These are phyloP conservation scores for Acipenser ruthenus DNA, from an alignment of 2,797 vertebrate species.

Conservation along the genomic window DNA sequence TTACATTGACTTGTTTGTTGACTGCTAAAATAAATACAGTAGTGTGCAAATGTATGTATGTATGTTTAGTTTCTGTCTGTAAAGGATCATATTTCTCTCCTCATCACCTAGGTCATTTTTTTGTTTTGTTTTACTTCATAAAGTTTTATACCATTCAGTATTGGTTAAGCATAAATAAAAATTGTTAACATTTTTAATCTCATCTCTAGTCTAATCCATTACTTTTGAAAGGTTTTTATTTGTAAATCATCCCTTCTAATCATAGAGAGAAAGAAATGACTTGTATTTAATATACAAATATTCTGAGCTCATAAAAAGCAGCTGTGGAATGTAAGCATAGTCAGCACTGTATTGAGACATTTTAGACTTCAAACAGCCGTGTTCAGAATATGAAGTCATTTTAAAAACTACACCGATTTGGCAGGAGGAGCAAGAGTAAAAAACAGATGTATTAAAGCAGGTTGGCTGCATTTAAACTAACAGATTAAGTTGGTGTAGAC, in stretches of 20 bases:
- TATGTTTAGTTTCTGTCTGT: no score
- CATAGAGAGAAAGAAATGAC: slow-evolving; percentile 1
- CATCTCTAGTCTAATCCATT: no score
- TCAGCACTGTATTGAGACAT: slow-evolving; percentile 34
- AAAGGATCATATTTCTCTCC: no score
- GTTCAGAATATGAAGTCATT: slow-evolving; percentile 54
- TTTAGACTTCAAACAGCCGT: slow-evolving; percentile 50
- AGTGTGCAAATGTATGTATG: background rate
- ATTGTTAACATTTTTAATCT: no score
- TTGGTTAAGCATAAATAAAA: no score
- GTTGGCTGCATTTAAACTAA: slow-evolving; percentile 65
- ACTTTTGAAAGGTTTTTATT: no score
- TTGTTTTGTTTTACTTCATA: no score
- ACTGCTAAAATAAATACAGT: background rate
- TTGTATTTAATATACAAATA: slow-evolving; percentile 16
- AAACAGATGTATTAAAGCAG: slow-evolving; percentile 67
- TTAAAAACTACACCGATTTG: slow-evolving; percentile 45
- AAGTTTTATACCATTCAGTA: no score
- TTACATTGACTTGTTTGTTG: background rate
- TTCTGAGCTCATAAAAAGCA: background rate
- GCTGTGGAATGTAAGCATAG: slow-evolving; percentile 33
- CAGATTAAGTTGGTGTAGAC: slow-evolving; percentile 55
- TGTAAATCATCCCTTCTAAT: no score
- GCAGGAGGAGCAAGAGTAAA: slow-evolving; percentile 49
- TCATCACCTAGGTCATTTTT: no score